A percentile compares a stretch with the other conserved stretches of the same genome.
These are phyloP conservation scores for Carlito syrichta DNA, from an alignment of 2,113 vertebrate species.

Conservation along the genomic window DNA sequence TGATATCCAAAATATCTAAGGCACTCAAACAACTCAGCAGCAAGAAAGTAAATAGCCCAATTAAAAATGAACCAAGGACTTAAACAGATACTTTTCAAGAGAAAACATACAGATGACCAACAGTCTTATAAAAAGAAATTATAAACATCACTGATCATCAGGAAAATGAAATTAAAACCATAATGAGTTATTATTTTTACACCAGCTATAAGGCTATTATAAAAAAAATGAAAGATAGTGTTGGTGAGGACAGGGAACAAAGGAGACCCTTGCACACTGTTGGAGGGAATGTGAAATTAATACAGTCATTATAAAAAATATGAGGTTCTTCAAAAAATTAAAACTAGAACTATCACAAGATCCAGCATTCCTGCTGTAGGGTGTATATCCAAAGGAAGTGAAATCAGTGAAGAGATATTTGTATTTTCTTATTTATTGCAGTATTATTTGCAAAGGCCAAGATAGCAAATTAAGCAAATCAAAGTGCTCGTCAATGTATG, in stretches of 20 bases:
- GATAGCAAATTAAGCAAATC: neutral
- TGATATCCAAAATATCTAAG: neutral
- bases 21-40: neutral
- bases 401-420: neutral
- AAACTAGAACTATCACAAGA: neutral
- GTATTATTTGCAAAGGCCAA: neutral
- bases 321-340: neutral
- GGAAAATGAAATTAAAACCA: neutral
- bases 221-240: neutral
- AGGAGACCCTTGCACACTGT: neutral
- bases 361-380: neutral
- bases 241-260: neutral
- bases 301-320: neutral
- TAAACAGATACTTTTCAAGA: neutral
- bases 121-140: neutral
- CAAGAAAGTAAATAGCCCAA: neutral
- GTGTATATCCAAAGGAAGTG: neutral
- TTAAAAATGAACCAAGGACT: neutral
- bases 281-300: neutral
- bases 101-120: neutral
- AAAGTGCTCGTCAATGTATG: neutral
- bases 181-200: neutral
- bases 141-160: neutral
- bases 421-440: neutral
- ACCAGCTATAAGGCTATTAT: neutral